Percentiles rank a stretch among this genome's conserved stretches.
phyloP scores from a whole-genome alignment of 1,140 invertebrate genomes.

The Monochamus saltuarius region DNA sequence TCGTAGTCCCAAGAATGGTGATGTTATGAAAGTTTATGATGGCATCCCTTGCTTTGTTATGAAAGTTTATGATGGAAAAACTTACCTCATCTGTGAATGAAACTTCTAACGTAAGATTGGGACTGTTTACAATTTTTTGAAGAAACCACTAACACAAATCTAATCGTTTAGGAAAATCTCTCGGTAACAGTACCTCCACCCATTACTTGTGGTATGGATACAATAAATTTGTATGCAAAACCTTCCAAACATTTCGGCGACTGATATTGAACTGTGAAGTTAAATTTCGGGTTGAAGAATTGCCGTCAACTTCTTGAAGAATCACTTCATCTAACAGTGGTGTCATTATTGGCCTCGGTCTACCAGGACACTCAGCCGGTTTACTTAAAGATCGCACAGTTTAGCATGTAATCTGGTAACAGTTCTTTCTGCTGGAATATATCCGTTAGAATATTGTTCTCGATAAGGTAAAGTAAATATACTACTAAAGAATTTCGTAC shows the following conservation, averaged over 20 bases:
- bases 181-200: too few species aligned
- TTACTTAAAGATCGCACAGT: neutral
- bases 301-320: conserved; percentile 1
- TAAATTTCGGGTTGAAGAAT: neutral
- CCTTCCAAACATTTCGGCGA: too few species aligned
- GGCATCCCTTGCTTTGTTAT: too few species aligned
- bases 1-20: neutral
- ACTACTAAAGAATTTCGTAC: neutral
- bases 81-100: neutral
- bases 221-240: too few species aligned
- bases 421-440: conserved; percentile 1
- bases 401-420: neutral
- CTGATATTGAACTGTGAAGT: conserved; percentile 2
- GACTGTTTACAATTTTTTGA: neutral
- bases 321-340: neutral
- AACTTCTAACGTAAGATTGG: neutral
- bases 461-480: conserved; percentile 6
- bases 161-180: too few species aligned
- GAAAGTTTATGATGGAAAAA: neutral
- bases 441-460: too few species aligned
- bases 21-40: too few species aligned
- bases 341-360: neutral
- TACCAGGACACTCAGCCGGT: neutral
- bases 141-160: neutral
- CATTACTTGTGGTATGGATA: too few species aligned